Evolutionary conservation across 2,113 vertebrate genomes (phyloP).

Genomic region (Perca flavescens): DNA sequence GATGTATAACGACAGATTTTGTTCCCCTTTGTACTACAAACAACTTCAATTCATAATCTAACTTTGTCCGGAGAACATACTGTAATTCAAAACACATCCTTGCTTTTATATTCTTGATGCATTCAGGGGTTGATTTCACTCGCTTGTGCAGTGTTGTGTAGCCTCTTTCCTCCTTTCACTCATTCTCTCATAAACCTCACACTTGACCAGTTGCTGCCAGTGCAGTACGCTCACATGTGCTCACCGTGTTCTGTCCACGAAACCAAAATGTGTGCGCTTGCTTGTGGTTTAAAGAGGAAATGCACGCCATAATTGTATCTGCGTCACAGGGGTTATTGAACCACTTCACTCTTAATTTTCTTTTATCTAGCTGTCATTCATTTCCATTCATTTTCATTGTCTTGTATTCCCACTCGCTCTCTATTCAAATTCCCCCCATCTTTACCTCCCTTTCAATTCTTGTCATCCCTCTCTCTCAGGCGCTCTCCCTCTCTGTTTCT

Average conservation of each 20-base stretch:
- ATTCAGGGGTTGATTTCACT: not conserved
- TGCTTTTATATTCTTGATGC: not conserved
- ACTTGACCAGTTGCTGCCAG: not conserved
- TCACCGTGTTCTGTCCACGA: not conserved
- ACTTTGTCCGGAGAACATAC: not conserved
- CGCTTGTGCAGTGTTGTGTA: not conserved
- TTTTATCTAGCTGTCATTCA: not conserved
- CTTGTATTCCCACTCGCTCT: not conserved
- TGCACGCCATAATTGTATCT: not conserved
- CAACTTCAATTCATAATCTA: not conserved
- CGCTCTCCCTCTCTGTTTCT: slow-evolving; percentile 45
- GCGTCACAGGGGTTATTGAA: slow-evolving; percentile 8
- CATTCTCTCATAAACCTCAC: slow-evolving; percentile 22
- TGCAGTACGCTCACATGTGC: not conserved
- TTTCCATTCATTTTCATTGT: no score
- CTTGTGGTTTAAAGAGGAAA: not conserved
- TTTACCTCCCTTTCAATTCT: not conserved
- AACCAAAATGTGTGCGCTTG: not conserved
- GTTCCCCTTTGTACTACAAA: not conserved
- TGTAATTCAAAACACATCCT: not conserved
- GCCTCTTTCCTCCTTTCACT: not conserved
- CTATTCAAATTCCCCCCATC: not conserved
- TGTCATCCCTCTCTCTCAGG: not conserved
- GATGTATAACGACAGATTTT: not conserved
- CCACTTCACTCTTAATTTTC: not conserved